Base-by-base conservation (phyloP, 2,888 invertebrate genomes). In the Copidosoma aretas region DNA sequence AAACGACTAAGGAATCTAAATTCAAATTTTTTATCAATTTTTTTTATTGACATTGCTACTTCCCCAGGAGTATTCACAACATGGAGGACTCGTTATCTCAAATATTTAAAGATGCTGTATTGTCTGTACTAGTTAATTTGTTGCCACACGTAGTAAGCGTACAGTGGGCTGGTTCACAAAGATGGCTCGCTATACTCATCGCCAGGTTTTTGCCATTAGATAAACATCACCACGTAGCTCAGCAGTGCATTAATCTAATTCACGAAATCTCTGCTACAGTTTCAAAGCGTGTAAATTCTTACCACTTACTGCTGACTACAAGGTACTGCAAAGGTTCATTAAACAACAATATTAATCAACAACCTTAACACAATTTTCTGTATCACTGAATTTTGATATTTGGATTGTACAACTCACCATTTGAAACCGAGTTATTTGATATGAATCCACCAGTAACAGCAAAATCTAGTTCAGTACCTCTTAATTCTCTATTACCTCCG, bases 401-500 rank as follows among this genome's bases (percentile, higher is more conserved):
- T 83, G 96, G 96, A 2, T 86, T 97, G 10, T 95, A 95, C 83
- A 95, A 94, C 0, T 90, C 92, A 43, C 96, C 97, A 0, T 90
- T 96, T 76, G 96, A 97, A 82, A 90, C 93, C 1, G 91, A 92
- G 77, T 86, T 94, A 70, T 95, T 94, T 83, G 93, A 94, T 71
- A 87, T 91, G 64, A 93, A 94, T 73, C 89, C 92, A 41, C 93
- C 93, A 0, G 89, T 90, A 73, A n/a, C n/a, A n/a, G 88, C 88
- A 0, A 91, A 91, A 74, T 87, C 87, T 24, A 86, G 86, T 3
- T 87, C 88, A 1, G 85, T 87, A 1, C 87, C 89, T 0, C 89
- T 10, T 90, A 90, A 80, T 88, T 89, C 1, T 87, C 88, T 52
- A 87, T 89, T 25, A 86, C 88, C 19, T 84, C 87, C 1, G 87